Evolutionary conservation across 2,797 vertebrate genomes (phyloP), one percentile per base, ranked within the genome.

Genomic region (Molossus alvarezi): DNA sequence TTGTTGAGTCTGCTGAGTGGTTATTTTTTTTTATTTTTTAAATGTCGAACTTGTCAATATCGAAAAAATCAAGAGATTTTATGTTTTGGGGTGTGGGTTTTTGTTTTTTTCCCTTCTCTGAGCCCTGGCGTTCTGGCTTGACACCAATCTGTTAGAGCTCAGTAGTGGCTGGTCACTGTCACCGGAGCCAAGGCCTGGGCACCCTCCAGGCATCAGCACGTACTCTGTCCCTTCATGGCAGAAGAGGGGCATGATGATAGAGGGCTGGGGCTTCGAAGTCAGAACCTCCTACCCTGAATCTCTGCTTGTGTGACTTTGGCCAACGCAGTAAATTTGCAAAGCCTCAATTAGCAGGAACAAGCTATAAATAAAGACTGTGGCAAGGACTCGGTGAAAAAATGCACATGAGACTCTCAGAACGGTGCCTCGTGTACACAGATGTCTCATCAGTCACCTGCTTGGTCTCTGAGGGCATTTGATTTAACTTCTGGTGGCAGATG

Each of bases 1-100:
- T 60, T 69, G 21, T 73, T 73, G 58, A 48, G 23, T 88, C 77
- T 75, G 18, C 8, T 5, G 7, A 81, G 64, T 48, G 23, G 37
- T 60, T 72, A 8, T 3, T 51, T 87, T 87, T 88, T 88, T 53
- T 64, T 15, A 57, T 41, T 37, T 57, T 51, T 85, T 65, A 23
- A 76, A 81, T 45, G 73, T 20, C 60, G 11, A 88, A 41, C 37
- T 60, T 71, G 3, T 94, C 88, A 41, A 41, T 91, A 73, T 58
- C 91, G 58, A 65, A 81, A 81, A 72, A 58, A 84, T 87, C 21
- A 94, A 90, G 72, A 65, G 29, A 69, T 60, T 77, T 71, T 45
- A 58, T 13, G 4, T 76, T 96, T 82, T 27, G 48, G 80, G 60
- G 3, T 75, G 18, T 77, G 25, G n/a, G 1, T 3, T 9, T 9